A percentile compares a stretch with the other conserved stretches of the same genome.
Evolutionary conservation across 2,888 invertebrate species (phyloP).

Genomic region (Phanerotoma sp.): DNA sequence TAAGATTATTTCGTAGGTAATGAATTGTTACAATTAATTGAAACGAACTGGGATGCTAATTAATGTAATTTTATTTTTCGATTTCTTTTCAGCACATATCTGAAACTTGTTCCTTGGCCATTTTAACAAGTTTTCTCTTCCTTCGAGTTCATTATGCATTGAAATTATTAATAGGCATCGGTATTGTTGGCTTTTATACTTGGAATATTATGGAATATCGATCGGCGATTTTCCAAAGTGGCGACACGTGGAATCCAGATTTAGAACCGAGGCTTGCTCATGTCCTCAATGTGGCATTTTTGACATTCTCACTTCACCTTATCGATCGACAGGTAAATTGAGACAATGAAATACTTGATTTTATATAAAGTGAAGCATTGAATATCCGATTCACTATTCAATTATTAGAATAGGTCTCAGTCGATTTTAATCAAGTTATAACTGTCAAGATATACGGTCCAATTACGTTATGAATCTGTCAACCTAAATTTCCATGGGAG

Average conservation of each 20-base stretch:
- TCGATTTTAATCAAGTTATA: too few species aligned
- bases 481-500: too few species aligned
- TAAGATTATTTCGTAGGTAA: constrained; percentile 38
- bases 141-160: constrained; percentile 81
- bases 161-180: constrained; percentile 72
- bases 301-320: constrained; percentile 76
- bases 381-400: too few species aligned
- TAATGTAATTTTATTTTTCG: background rate
- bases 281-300: constrained; percentile 70
- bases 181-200: constrained; percentile 68
- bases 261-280: constrained; percentile 72
- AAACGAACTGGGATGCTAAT: too few species aligned
- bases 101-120: constrained; percentile 66
- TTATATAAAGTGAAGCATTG: too few species aligned
- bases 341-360: constrained; percentile 14
- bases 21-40: background rate
- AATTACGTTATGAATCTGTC: too few species aligned
- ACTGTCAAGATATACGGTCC: too few species aligned
- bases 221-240: constrained; percentile 60
- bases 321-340: constrained; percentile 75
- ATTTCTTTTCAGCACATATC: constrained; percentile 72
- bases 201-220: constrained; percentile 69
- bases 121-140: constrained; percentile 77
- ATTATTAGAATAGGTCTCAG: too few species aligned
- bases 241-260: constrained; percentile 70